These are phyloP conservation scores for Drosophila prostipennis DNA, from an alignment of 2,888 invertebrate genomes.

Conservation along the genomic window DNA sequence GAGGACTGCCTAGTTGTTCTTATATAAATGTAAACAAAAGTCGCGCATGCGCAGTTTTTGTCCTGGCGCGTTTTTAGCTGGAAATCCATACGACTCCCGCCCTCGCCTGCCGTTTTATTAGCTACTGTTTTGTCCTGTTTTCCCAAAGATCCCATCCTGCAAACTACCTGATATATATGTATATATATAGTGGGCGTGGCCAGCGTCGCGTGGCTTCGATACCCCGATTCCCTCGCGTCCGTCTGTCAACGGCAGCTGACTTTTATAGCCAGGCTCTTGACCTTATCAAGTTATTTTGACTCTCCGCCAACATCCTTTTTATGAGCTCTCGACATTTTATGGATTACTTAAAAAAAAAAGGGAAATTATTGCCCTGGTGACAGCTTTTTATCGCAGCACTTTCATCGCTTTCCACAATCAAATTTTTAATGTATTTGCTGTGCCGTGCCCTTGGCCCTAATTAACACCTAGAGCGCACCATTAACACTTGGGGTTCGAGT, in stretches of 20 bases:
- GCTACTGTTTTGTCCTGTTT: conserved; percentile 58
- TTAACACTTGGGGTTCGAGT: conserved; percentile 71
- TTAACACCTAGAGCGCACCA: conserved; percentile 75
- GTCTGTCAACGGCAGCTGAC: conserved; percentile 56
- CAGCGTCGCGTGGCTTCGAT: conserved; percentile 58
- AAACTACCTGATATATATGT: conserved; percentile 8
- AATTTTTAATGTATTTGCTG: conserved; percentile 50
- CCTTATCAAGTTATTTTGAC: conserved; percentile 64
- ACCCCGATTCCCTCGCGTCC: conserved; percentile 20
- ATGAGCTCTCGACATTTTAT: conserved; percentile 70
- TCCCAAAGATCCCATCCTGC: conserved; percentile 37
- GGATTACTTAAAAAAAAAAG: conserved; percentile 50
- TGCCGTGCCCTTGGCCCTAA: conserved; percentile 68
- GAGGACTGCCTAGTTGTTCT: conserved; percentile 52
- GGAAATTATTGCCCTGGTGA: conserved; percentile 54
- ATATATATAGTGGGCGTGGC: conserved; percentile 54
- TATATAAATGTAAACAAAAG: conserved; percentile 69
- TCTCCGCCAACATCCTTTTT: conserved; percentile 56
- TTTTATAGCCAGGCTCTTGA: conserved; percentile 72
- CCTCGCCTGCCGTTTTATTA: conserved; percentile 68
- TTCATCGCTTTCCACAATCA: conserved; percentile 55
- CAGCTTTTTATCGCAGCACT: conserved; percentile 76
- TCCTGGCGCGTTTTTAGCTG: conserved; percentile 50
- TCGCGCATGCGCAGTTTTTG: conserved; percentile 49
- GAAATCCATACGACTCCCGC: conserved; percentile 32